Percentiles rank a stretch among this genome's conserved stretches.
These are phyloP conservation scores for Norana najaformis DNA, from an alignment of 2,888 invertebrate species.

Conservation along the genomic window DNA sequence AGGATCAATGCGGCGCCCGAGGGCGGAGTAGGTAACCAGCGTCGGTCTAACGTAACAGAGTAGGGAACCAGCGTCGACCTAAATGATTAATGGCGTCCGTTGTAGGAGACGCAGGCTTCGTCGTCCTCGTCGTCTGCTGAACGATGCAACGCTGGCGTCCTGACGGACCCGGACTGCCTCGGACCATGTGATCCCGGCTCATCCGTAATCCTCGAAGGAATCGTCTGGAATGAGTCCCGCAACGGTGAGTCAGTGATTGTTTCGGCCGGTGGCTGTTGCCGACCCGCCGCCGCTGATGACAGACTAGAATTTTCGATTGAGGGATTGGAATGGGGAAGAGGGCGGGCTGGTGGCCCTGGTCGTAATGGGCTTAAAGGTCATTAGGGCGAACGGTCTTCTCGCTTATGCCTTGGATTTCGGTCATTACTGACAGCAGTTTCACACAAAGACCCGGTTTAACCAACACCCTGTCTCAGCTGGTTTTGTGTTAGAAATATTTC, in stretches of 20 bases:
- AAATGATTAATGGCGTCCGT: slow-evolving; percentile 13
- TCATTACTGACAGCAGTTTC: too few species aligned
- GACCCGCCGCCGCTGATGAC: slow-evolving; percentile 1
- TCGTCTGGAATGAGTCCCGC: slow-evolving; percentile 98
- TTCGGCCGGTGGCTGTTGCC: slow-evolving; percentile 5
- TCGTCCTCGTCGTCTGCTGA: not conserved
- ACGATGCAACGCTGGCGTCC: slow-evolving; percentile 79
- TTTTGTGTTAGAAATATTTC: not conserved
- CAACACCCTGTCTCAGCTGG: not conserved
- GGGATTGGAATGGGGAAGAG: not conserved
- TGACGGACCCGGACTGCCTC: slow-evolving; percentile 93
- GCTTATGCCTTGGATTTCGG: too few species aligned
- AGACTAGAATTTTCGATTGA: not conserved
- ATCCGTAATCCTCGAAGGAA: slow-evolving; percentile 92
- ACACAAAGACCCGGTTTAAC: too few species aligned
- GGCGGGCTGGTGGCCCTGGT: not conserved
- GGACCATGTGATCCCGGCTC: slow-evolving; percentile 98
- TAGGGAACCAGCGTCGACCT: slow-evolving; percentile 6
- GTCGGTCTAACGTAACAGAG: not conserved
- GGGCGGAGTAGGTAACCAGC: not conserved
- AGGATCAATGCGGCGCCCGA: slow-evolving; percentile 3
- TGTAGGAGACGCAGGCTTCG: slow-evolving; percentile 6
- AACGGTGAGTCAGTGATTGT: slow-evolving; percentile 51
- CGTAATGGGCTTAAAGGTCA: not conserved
- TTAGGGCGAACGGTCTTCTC: too few species aligned